Conservation (phyloP, 2,113 vertebrate genomes). For the Corythornis madagascariensis region DNA sequence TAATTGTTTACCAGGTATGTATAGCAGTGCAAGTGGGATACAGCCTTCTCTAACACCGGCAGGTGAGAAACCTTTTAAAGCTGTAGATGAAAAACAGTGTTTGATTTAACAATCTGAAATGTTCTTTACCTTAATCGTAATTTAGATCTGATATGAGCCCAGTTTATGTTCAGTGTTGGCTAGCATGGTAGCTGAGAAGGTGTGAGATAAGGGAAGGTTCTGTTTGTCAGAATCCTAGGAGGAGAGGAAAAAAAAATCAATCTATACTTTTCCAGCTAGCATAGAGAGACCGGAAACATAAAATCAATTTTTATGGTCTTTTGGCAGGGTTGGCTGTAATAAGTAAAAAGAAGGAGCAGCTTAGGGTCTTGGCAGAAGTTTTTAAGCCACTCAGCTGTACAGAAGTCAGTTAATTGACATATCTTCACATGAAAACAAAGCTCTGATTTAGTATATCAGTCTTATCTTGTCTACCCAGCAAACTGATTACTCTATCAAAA, state of each 20-base stretch:
- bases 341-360: constrained; percentile 49
- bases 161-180: not conserved
- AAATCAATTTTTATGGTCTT: constrained; percentile 61
- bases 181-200: not conserved
- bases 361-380: constrained; percentile 41
- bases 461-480: not conserved
- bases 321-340: constrained; percentile 33
- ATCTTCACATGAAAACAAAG: constrained; percentile 15
- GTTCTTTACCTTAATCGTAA: not conserved
- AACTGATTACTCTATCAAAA: not conserved
- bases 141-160: not conserved
- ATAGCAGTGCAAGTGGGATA: not conserved
- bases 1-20: not conserved
- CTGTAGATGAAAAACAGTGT: not conserved
- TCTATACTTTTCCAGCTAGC: constrained; percentile 48
- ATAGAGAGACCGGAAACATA: constrained; percentile 42
- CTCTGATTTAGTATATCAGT: not conserved
- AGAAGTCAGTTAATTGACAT: constrained; percentile 39
- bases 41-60: not conserved
- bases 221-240: constrained; percentile 44
- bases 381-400: constrained; percentile 33
- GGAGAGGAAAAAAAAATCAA: not conserved
- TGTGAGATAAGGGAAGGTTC: constrained; percentile 38
- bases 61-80: not conserved
- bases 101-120: not conserved